Conservation (phyloP, 2,797 vertebrate species). For the Pteropus rufus region DNA sequence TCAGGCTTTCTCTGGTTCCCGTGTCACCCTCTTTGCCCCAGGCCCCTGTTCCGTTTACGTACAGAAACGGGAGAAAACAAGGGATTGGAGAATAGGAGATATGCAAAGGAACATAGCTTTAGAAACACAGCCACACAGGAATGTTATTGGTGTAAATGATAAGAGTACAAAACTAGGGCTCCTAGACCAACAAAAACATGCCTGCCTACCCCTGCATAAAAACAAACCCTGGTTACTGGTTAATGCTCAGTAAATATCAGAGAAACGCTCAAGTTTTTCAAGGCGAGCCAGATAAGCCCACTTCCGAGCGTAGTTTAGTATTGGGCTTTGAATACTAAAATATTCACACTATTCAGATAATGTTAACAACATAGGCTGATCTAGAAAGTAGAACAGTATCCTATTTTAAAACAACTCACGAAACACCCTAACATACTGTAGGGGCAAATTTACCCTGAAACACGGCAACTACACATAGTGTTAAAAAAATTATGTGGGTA, state of each 20-base stretch:
- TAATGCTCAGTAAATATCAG: neutral
- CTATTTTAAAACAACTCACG: neutral
- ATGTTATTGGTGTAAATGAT: neutral
- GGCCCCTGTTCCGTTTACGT: neutral
- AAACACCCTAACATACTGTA: neutral
- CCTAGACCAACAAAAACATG: neutral
- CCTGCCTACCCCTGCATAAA: neutral
- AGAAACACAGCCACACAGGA: neutral
- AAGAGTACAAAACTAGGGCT: neutral
- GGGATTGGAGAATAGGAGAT: neutral
- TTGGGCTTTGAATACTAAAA: neutral
- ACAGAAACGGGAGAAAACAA: neutral
- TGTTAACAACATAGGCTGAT: neutral
- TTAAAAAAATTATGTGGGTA: neutral
- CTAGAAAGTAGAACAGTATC: neutral
- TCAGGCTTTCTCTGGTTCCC: neutral
- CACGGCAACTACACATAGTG: neutral
- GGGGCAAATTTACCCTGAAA: neutral
- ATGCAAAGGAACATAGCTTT: neutral
- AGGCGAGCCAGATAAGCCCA: neutral
- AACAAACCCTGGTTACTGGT: neutral
- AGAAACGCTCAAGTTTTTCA: neutral
- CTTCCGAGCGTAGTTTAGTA: neutral
- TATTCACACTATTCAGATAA: neutral
- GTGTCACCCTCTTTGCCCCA: neutral